Base-by-base conservation (phyloP, 2,888 invertebrate species). In the Arge pagana region DNA sequence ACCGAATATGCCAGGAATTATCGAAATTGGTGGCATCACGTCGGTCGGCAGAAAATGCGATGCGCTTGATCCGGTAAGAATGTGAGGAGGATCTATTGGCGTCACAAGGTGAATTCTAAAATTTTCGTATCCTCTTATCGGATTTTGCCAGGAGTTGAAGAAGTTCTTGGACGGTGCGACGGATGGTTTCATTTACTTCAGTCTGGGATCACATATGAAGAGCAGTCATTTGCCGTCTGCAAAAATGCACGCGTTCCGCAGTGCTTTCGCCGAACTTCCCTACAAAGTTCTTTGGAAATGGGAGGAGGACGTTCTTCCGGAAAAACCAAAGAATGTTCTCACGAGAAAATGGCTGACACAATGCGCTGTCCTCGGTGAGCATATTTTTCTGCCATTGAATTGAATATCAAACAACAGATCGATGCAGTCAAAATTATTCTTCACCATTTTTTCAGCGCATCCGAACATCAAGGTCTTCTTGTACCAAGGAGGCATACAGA, bases 241-340 rank as follows among this genome's bases (percentile, higher is more conserved):
- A 7, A 77, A 74, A 51, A 54, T 75, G 3, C 55, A 70, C 19
- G 63, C 75, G 13, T 77, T 81, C 39, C 57, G 80, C 0, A 66
- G 71, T 4, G 78, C 77, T 2, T 79, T 81, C 43, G 64, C 69
- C 0, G 66, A 70, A 13, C 55, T 80, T 19, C 75, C 76, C 49
- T 78, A 79, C 54, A 67, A 72, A 5, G 70, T 81, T 1, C 55
- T 81, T 1, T 79, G 80, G 79, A 81, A 81, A 61, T 81, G 78
- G 66, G 80, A 80, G 57, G 69, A 77, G 31, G 77, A 78, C n/a
- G 31, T 60, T 19, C 39, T 74, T 24, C 65, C 71, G 0, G 63
- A 72, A 24, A 7, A 64, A 3, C 79, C 80, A 0, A 62, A 65
- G 4, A 81, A 82, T 58, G 76, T 82, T 0, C 74, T 78, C 50